Evolutionary conservation across 2,113 vertebrate species (phyloP).

Genomic region (Neogobius melanostomus): DNA sequence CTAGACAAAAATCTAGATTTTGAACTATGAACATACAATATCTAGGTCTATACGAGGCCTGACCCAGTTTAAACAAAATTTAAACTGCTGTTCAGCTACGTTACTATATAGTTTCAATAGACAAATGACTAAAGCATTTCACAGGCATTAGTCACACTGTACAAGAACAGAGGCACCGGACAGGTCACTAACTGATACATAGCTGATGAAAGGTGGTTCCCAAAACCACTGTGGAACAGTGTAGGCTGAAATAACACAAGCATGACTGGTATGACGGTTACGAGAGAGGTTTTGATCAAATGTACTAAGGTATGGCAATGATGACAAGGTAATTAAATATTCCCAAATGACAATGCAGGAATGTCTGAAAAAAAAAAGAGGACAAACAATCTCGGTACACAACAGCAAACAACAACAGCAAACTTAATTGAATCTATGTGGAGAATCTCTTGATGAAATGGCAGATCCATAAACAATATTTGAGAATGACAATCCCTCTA

Average conservation of each 20-base stretch:
- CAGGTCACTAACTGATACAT: not conserved
- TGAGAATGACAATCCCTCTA: not conserved
- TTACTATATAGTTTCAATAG: not conserved
- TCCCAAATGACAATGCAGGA: not conserved
- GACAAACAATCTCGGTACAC: not conserved
- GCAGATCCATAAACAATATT: not conserved
- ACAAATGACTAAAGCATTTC: not conserved
- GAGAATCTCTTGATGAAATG: not conserved
- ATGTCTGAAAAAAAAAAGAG: not conserved
- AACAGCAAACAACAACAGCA: not conserved
- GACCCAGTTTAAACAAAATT: conserved; percentile 5
- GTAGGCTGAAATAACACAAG: conserved; percentile 3
- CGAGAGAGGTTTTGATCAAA: too few relatives aligned
- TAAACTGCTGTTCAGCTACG: not conserved
- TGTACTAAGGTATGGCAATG: too few relatives aligned
- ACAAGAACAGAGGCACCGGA: not conserved
- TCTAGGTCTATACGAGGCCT: conserved; percentile 10
- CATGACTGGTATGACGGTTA: too few relatives aligned
- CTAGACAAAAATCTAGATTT: not conserved
- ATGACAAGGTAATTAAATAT: not conserved
- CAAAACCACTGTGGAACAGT: not conserved
- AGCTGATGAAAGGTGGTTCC: not conserved
- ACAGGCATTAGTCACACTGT: not conserved
- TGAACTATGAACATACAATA: not conserved
- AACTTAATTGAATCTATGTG: not conserved